Percentiles rank a stretch among this genome's conserved stretches.
phyloP scores from a whole-genome alignment of 2,888 invertebrate species.

The Gortyna flavago region DNA sequence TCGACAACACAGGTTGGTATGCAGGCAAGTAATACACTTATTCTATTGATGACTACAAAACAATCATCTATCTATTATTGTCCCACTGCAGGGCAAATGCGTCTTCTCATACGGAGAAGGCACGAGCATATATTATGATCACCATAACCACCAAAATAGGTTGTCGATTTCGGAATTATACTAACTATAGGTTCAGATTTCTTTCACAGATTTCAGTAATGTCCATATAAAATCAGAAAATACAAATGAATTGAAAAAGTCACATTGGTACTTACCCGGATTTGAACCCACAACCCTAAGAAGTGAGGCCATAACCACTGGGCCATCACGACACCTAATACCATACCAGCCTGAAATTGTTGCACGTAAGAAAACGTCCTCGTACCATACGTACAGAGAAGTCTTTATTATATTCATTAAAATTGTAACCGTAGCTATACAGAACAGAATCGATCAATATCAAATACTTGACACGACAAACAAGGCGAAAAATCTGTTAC shows the following conservation, averaged over 20 bases:
- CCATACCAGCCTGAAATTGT: neutral
- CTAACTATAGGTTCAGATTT: neutral
- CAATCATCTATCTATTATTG: neutral
- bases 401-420: neutral
- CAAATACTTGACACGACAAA: slow-evolving; percentile 6
- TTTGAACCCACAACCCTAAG: neutral
- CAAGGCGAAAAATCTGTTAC: neutral
- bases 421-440: neutral
- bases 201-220: neutral
- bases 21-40: neutral
- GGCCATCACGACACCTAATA: neutral
- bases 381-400: too few species aligned
- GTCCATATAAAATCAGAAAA: neutral
- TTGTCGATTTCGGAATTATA: neutral
- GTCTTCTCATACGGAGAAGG: neutral
- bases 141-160: neutral
- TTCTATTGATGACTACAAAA: neutral
- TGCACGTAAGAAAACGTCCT: neutral
- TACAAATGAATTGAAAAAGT: neutral
- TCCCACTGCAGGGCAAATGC: neutral
- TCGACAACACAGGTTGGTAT: slow-evolving; percentile 3
- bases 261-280: neutral
- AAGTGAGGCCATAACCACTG: neutral
- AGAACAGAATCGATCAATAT: neutral
- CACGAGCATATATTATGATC: neutral